A percentile compares a stretch with the other conserved stretches of the same genome.
These are phyloP conservation scores for Ophthalmolycus amberensis DNA, from an alignment of 2,113 vertebrate genomes.

Conservation along the genomic window DNA sequence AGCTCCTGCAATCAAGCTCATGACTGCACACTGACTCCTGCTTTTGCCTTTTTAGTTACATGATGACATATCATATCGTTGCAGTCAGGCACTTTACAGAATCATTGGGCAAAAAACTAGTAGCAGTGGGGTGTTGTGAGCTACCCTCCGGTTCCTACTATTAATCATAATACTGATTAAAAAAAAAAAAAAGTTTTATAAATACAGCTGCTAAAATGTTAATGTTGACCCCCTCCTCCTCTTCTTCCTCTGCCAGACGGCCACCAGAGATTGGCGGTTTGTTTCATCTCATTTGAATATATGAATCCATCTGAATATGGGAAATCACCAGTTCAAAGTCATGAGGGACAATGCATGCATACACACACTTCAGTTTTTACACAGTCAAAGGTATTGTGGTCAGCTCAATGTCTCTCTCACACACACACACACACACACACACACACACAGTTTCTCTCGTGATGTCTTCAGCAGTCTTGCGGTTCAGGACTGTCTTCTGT, in stretches of 20 bases:
- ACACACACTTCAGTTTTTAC: neutral
- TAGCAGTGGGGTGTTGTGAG: neutral
- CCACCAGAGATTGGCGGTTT: neutral
- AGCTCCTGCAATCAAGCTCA: neutral
- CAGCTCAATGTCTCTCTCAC: neutral
- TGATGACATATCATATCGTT: neutral
- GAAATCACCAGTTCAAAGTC: slow-evolving; percentile 1
- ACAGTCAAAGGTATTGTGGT: neutral
- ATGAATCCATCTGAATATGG: slow-evolving; percentile 12
- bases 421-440: neutral
- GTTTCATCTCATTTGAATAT: slow-evolving; percentile 12
- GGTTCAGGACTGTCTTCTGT: neutral
- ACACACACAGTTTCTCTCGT: neutral
- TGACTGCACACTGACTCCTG: neutral
- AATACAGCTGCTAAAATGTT: neutral
- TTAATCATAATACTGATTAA: neutral
- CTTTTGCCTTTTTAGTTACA: neutral
- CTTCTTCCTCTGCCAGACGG: slow-evolving; percentile 18
- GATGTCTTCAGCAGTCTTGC: neutral
- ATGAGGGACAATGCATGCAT: neutral
- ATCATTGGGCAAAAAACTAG: neutral
- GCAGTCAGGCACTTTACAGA: neutral
- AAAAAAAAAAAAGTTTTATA: neutral
- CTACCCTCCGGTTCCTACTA: neutral
- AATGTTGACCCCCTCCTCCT: neutral